Evolutionary conservation across 2,888 invertebrate species (phyloP), one percentile per base, ranked within the genome.

Genomic region (Leptinotarsa peninsularis): DNA sequence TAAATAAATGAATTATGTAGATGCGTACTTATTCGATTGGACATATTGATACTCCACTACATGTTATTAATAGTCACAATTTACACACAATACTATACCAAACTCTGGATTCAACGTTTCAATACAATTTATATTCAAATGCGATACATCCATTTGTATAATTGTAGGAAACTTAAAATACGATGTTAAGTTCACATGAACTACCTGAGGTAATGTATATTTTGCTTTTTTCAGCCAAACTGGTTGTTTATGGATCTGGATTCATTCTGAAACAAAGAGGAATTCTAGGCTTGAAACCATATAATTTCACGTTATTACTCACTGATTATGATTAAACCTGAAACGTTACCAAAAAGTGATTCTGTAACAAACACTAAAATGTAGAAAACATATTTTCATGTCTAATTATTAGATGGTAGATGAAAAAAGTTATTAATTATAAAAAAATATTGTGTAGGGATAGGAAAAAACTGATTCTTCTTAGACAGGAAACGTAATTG

Each of bases 1-100:
- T 88, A 88, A 88, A 88, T 88, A 87, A 86, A 88, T 88, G 87
- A 88, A 88, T 88, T 88, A 88, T 88, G 87, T 88, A 88, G 87
- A 88, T 88, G 84, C 82, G 85, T 86, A 86, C 86, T 87, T 88
- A 87, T 87, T 86, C 88, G 88, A 88, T 88, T 88, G 87, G 88
- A 88, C 88, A 88, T 88, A 88, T 88, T 88, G 88, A 88, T 88
- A 88, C 87, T 88, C 87, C 87, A 85, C 84, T 85, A 84, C 82
- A 81, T 84, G 87, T 87, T 88, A 88, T 87, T 88, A 88, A 88
- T 88, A 88, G 88, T 86, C 87, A 85, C 86, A 86, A 88, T 88
- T 88, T 88, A 88, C 88, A 88, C 88, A 88, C 88, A 88, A 88
- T 88, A 86, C 84, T 80, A 83, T 83, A 83, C 84, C 82, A 83